phyloP scores from a whole-genome alignment of 2,113 vertebrate genomes.

The Rhabdomys dilectus region DNA sequence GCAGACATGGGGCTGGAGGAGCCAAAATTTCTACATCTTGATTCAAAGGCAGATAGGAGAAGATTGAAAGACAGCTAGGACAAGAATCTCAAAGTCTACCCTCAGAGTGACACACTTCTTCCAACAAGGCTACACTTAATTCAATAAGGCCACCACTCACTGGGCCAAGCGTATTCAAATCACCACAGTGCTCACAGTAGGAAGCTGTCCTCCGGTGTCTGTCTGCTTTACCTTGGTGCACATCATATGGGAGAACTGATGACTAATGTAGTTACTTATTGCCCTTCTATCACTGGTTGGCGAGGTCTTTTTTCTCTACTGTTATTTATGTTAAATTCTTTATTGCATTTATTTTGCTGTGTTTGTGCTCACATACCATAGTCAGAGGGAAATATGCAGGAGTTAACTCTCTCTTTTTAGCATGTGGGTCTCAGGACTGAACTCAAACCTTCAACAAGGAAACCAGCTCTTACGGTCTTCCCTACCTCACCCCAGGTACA shows the following conservation, averaged over 20 bases:
- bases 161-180: too few relatives aligned
- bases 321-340: neutral
- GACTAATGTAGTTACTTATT: neutral
- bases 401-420: neutral
- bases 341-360: neutral
- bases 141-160: too few relatives aligned
- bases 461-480: neutral
- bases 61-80: too few relatives aligned
- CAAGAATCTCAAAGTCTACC: too few relatives aligned
- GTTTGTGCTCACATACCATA: neutral
- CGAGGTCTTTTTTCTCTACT: neutral
- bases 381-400: neutral
- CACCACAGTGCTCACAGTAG: neutral
- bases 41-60: too few relatives aligned
- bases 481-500: conserved; percentile 75
- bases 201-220: neutral
- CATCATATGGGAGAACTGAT: too few relatives aligned
- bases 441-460: neutral
- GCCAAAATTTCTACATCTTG: too few relatives aligned
- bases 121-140: too few relatives aligned
- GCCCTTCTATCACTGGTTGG: neutral
- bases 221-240: too few relatives aligned
- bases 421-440: too few relatives aligned
- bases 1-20: too few relatives aligned
- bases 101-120: too few relatives aligned